Conservation (phyloP, 2,888 invertebrate species). For the Agriopis aurantiaria region DNA sequence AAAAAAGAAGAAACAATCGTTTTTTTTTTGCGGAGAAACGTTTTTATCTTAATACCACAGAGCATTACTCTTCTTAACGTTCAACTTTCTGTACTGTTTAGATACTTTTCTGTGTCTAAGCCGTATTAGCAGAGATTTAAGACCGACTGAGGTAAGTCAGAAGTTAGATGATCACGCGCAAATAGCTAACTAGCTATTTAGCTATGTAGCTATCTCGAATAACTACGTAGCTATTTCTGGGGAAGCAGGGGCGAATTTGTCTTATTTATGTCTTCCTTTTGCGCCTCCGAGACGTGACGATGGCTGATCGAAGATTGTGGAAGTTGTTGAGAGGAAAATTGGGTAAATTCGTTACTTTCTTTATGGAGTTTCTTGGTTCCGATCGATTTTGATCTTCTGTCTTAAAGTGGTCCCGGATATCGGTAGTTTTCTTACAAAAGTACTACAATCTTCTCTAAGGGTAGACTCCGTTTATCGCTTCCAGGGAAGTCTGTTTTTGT, state of each 20-base stretch:
- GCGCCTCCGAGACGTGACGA: slow-evolving; percentile 17
- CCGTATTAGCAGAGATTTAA: slow-evolving; percentile 28
- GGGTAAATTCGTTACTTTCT: slow-evolving; percentile 14
- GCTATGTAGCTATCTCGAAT: background rate
- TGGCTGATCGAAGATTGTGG: slow-evolving; percentile 15
- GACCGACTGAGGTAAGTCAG: slow-evolving; percentile 18
- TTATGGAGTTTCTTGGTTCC: background rate
- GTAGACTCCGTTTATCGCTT: too few relatives aligned
- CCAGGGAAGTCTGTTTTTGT: background rate
- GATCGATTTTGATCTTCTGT: background rate
- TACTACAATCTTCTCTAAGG: too few relatives aligned
- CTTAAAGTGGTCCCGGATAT: too few relatives aligned
- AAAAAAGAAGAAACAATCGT: too few relatives aligned
- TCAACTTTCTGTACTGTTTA: background rate
- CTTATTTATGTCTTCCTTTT: slow-evolving; percentile 17
- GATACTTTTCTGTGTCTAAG: slow-evolving; percentile 12
- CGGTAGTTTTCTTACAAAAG: too few relatives aligned
- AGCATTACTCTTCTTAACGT: too few relatives aligned
- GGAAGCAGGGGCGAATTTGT: slow-evolving; percentile 10
- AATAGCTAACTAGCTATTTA: slow-evolving; percentile 12
- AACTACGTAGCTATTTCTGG: background rate
- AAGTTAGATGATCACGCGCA: slow-evolving; percentile 17
- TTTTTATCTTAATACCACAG: too few relatives aligned
- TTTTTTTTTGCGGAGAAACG: too few relatives aligned
- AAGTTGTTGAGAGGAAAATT: slow-evolving; percentile 10